These are phyloP conservation scores for Montipora cactus DNA, from an alignment of 64 coral and sea anemone species.

Conservation along the genomic window DNA sequence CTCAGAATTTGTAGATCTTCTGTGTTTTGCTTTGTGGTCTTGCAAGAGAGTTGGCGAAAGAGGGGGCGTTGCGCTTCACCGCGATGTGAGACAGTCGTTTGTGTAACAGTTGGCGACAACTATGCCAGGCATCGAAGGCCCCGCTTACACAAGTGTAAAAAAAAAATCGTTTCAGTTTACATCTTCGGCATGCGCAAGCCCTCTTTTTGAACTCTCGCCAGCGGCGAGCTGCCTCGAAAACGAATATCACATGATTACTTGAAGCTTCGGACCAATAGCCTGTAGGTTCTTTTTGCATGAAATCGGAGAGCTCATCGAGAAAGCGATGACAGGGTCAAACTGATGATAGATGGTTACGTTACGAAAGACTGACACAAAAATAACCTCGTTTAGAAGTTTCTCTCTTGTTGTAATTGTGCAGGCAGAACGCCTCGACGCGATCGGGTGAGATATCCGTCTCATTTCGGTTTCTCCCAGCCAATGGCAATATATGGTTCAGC, in stretches of 20 bases:
- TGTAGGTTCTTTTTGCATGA: not conserved
- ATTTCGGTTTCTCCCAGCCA: not conserved
- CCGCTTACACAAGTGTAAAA: slow-evolving; percentile 13
- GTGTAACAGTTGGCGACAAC: slow-evolving; percentile 40
- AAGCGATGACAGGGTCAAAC: slow-evolving; percentile 5
- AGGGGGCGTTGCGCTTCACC: not conserved
- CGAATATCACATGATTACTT: slow-evolving; percentile 41
- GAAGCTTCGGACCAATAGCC: slow-evolving; percentile 1
- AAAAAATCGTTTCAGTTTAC: slow-evolving; percentile 73
- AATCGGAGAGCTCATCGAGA: not conserved
- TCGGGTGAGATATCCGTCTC: not conserved
- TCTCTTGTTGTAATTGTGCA: too few species aligned
- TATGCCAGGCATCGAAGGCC: slow-evolving; percentile 22
- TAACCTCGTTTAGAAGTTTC: too few species aligned
- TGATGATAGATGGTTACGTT: slow-evolving; percentile 23
- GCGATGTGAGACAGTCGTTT: not conserved
- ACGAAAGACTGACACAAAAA: not conserved
- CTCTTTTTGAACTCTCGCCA: slow-evolving; percentile 58
- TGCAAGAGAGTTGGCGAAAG: not conserved
- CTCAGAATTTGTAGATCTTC: slow-evolving; percentile 38
- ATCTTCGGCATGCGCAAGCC: slow-evolving; percentile 73
- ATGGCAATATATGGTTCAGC: not conserved
- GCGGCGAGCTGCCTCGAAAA: slow-evolving; percentile 43
- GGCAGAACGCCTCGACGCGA: not conserved
- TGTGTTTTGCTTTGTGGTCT: not conserved